Evolutionary conservation across 2,113 vertebrate genomes (phyloP), one percentile per base, ranked within the genome.

Genomic region (Pan paniscus): DNA sequence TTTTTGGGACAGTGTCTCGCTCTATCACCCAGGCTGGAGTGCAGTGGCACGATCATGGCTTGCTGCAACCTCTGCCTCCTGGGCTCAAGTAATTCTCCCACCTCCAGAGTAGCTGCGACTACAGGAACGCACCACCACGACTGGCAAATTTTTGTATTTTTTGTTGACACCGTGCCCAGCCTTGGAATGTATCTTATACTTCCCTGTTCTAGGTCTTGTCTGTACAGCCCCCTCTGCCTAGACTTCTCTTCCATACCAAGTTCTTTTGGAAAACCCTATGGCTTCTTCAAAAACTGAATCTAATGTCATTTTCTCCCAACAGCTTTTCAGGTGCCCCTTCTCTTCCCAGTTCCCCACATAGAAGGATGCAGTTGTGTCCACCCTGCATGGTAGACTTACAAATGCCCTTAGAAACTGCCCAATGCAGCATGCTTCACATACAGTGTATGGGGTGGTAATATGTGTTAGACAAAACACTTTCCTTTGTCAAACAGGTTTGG

Each of bases 151-250:
- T 64, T 64, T 64, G 27, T 30, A 30, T 32, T 64, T 64, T 64
- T 64, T 30, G 61, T 64, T 32, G 61, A 32, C 61, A 64, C 61
- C 2, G 5, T 64, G 27, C 13, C 13, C 61, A 32, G 61, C 16
- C 0, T 0, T 9, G 10, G 32, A 23, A 5, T 25, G 16, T 11
- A 3, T 1, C 8, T 35, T 1, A 1, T 27, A 2, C 35, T 48
- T 50, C 59, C 18, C 6, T 1, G 8, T 14, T 48, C 18, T 46
- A 23, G 48, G 46, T 86, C 57, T 61, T 16, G 4, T 64, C 35
- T 40, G 25, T 38, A 30, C 7, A 40, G n/a, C 30, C 57, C 27
- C 50, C 14, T 94, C 59, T 78, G 57, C 64, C 68, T 8, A 1
- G 1, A 22, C 0, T 12, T 30, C 38, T 75, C 67, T 61, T 0